Base-by-base conservation (phyloP, 2,888 invertebrate species). In the Machimus atricapillus region DNA sequence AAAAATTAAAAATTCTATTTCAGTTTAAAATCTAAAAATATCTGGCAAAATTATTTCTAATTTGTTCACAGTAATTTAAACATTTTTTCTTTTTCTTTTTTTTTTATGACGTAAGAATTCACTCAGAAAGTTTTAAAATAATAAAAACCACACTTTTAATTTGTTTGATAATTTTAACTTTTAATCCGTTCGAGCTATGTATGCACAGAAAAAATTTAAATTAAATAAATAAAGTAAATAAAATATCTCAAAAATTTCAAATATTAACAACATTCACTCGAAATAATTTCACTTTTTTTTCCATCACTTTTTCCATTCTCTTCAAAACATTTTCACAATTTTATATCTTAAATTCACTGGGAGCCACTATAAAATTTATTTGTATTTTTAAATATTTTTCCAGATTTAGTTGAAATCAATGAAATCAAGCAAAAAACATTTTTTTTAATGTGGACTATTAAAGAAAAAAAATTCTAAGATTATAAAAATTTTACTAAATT, bases 21-120 rank as follows among this genome's bases (percentile, higher is more conserved):
- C 74, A 66, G 27, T 74, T 40, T 85, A 43, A 74, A 74, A 74
- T n/a, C 85, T 85, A 85, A 85, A 85, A 85, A 85, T 85, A 85
- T 85, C 85, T 12, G 14, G 14, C 8, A 27, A 74, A 74, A 8
- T 46, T 85, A 66, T 43, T 43, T 85, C 6, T 14, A 27, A 27
- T 56, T 56, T 27, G 27, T 12, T 56, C 31, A 46, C 5, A 27
- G 27, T 27, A 52, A n/a, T 12, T 56, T 8, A 56, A 34, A n/a
- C 0, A 40, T 40, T 40, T 56, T 58, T 58, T n/a, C 31, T 78
- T 8, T 37, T 37, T 83, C 83, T 73, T 79, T 79, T 9, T n/a
- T 78, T 23, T 52, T 46, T 52, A 52, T 19, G 52, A 19, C 19
- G 52, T 19, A 52, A 52, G 19, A n/a, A 52, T 52, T n/a, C 52